These are phyloP conservation scores for Pterostichus madidus DNA, from an alignment of 2,888 invertebrate species.

Conservation along the genomic window DNA sequence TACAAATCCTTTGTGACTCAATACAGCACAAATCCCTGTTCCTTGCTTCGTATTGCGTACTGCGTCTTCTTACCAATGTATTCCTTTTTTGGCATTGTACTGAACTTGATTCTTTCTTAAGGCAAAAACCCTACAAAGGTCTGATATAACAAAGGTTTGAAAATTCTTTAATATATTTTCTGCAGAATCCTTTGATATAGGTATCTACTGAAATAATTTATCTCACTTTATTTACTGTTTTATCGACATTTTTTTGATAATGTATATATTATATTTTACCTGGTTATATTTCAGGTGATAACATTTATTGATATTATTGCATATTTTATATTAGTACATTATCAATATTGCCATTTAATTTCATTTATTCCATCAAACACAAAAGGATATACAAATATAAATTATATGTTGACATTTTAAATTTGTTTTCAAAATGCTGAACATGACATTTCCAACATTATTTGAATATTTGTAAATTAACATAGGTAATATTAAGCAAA, in stretches of 20 bases:
- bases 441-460: background rate
- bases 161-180: conserved; percentile 35
- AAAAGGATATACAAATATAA: background rate
- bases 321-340: background rate
- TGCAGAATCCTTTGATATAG: conserved; percentile 26
- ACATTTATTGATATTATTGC: background rate
- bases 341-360: conserved; percentile 3
- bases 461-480: conserved; percentile 2
- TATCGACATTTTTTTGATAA: background rate
- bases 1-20: conserved; percentile 19
- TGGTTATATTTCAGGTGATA: too few relatives aligned
- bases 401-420: conserved; percentile 1
- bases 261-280: too few relatives aligned
- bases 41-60: background rate
- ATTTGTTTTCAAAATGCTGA: conserved; percentile 1
- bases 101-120: conserved; percentile 17
- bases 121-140: conserved; percentile 1
- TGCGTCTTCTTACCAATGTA: conserved; percentile 8
- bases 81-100: conserved; percentile 14
- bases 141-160: conserved; percentile 26
- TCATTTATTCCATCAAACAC: background rate
- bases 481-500: background rate
- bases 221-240: background rate
- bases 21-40: conserved; percentile 4
- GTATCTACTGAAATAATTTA: conserved; percentile 8